These are phyloP conservation scores for Dunckerocampus dactyliophorus DNA, from an alignment of 2,113 vertebrate genomes.

Conservation along the genomic window DNA sequence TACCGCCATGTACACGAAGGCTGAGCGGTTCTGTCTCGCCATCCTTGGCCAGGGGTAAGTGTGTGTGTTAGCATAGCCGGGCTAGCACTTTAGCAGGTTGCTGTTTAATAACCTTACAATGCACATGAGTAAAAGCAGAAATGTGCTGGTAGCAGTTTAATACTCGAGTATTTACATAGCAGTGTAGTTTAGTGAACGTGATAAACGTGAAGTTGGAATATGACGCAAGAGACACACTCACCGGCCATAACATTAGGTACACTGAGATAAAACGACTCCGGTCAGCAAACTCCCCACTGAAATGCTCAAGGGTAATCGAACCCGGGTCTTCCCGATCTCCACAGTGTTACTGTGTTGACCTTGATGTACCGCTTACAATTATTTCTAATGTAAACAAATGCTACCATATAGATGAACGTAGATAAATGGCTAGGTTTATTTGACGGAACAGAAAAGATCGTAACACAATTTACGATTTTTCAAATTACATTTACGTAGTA, in stretches of 20 bases:
- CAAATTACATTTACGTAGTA: no score
- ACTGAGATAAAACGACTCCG: no score
- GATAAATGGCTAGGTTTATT: not conserved
- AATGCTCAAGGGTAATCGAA: no score
- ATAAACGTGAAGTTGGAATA: not conserved
- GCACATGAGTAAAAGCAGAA: not conserved
- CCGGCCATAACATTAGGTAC: no score
- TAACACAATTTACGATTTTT: no score
- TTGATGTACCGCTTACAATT: not conserved
- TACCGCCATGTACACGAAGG: slow-evolving; percentile 33
- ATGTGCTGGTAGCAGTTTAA: not conserved
- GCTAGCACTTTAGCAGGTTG: not conserved
- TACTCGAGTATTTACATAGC: not conserved
- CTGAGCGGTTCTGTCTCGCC: slow-evolving; percentile 25
- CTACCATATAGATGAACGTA: no score
- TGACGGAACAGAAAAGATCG: no score
- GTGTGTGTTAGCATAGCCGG: slow-evolving; percentile 19
- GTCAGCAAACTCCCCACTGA: no score
- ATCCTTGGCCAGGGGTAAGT: slow-evolving; percentile 40
- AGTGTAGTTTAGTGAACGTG: not conserved
- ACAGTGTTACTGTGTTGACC: no score
- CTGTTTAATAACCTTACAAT: not conserved
- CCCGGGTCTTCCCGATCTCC: no score
- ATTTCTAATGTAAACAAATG: not conserved
- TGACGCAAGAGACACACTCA: no score